These are phyloP conservation scores for Cyprinella venusta DNA, from an alignment of 2,797 vertebrate species.

Conservation along the genomic window DNA sequence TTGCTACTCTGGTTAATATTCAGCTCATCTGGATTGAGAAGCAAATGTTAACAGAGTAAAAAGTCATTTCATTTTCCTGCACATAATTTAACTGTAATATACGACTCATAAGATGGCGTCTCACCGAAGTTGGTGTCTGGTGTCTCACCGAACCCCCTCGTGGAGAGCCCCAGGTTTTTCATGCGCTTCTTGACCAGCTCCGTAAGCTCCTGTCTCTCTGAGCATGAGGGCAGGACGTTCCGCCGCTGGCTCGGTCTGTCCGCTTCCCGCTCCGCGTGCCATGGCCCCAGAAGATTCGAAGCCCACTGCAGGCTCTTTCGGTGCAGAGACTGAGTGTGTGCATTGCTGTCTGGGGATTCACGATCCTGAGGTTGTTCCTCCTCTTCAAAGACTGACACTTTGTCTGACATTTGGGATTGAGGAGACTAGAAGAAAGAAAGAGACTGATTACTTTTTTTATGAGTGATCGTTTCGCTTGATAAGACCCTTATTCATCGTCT, in stretches of 20 bases:
- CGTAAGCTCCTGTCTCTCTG: constrained; percentile 83
- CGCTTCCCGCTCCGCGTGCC: constrained; percentile 73
- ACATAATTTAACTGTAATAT: background rate
- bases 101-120: background rate
- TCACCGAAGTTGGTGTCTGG: constrained; percentile 65
- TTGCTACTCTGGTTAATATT: constrained; percentile 82
- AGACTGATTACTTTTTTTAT: background rate
- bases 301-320: constrained; percentile 85
- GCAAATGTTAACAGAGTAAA: constrained; percentile 20
- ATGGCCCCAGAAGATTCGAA: constrained; percentile 77
- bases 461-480: too few relatives aligned
- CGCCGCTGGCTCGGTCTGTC: constrained; percentile 80
- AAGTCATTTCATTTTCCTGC: background rate
- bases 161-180: constrained; percentile 83
- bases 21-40: constrained; percentile 79
- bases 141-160: constrained; percentile 74
- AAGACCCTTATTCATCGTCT: too few relatives aligned
- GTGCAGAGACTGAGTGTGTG: constrained; percentile 68
- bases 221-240: constrained; percentile 77
- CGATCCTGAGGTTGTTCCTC: constrained; percentile 54
- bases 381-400: constrained; percentile 82
- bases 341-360: constrained; percentile 65
- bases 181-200: constrained; percentile 85
- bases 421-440: constrained; percentile 42
- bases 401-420: constrained; percentile 82